Conservation (phyloP, 1,140 invertebrate genomes). For the Manduca sexta region DNA sequence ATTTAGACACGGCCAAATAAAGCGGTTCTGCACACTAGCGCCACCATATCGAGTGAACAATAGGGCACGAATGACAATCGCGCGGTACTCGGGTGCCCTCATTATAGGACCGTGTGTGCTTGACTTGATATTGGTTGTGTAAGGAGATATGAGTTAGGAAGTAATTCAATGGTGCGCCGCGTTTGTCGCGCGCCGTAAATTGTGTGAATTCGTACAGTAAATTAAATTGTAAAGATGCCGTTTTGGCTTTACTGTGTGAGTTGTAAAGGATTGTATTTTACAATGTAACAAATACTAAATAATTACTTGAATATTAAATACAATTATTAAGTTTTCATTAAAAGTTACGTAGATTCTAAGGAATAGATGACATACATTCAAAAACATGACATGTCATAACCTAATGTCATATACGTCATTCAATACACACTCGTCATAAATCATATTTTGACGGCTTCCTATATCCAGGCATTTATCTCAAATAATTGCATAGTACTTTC, state of each 20-base stretch:
- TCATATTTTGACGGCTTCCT: too few species aligned
- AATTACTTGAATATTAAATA: too few species aligned
- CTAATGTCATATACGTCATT: too few species aligned
- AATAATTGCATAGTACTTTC: slow-evolving; percentile 7
- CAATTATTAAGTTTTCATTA: too few species aligned
- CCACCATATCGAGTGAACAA: slow-evolving; percentile 67
- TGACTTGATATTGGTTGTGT: slow-evolving; percentile 12
- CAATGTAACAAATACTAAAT: too few species aligned
- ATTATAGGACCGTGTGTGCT: slow-evolving; percentile 52
- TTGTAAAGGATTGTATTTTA: background rate
- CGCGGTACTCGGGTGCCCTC: slow-evolving; percentile 42
- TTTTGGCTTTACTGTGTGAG: background rate
- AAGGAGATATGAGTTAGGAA: slow-evolving; percentile 6
- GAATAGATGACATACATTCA: too few species aligned
- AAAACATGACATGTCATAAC: too few species aligned
- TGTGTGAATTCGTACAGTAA: background rate
- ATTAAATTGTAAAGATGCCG: background rate
- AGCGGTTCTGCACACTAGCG: slow-evolving; percentile 35
- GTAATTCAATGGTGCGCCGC: slow-evolving; percentile 1
- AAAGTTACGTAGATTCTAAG: too few species aligned
- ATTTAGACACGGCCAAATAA: slow-evolving; percentile 63
- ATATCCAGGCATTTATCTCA: background rate
- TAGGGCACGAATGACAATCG: slow-evolving; percentile 66
- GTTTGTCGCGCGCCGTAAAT: background rate
- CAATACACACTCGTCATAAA: too few species aligned